A percentile compares a stretch with the other conserved stretches of the same genome.
Evolutionary conservation across 2,797 vertebrate genomes (phyloP).

Genomic region (Silurus aristotelis): DNA sequence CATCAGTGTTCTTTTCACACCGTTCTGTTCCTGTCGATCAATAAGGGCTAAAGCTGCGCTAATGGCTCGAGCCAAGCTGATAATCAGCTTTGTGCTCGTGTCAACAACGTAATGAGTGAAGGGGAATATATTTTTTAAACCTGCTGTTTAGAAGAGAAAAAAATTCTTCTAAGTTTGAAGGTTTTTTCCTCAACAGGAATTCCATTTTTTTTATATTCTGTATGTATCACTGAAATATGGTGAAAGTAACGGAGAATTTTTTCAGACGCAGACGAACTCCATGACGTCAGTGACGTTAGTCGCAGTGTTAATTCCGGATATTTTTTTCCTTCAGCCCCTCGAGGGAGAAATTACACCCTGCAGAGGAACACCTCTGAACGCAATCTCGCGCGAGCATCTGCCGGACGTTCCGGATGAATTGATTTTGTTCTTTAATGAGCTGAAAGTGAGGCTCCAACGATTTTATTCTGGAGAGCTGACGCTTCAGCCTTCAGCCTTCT

Average conservation of each 20-base stretch:
- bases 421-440: slow-evolving; percentile 12
- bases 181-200: not conserved
- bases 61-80: slow-evolving; percentile 37
- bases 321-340: not conserved
- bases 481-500: not conserved
- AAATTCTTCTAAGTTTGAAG: not conserved
- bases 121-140: slow-evolving; percentile 24
- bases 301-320: not conserved
- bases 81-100: slow-evolving; percentile 39
- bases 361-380: not conserved
- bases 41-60: slow-evolving; percentile 27
- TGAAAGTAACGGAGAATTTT: slow-evolving; percentile 4
- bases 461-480: not conserved
- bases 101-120: slow-evolving; percentile 39
- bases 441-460: slow-evolving; percentile 9
- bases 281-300: not conserved
- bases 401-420: slow-evolving; percentile 17
- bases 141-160: not conserved
- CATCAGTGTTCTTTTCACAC: slow-evolving; percentile 16
- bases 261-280: slow-evolving; percentile 5
- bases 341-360: not conserved
- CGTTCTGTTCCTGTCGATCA: slow-evolving; percentile 7
- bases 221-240: slow-evolving; percentile 14
- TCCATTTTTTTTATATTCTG: not conserved
- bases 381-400: not conserved